These are phyloP conservation scores for Cephalopholis sonnerati DNA, from an alignment of 2,113 vertebrate species.

Conservation along the genomic window DNA sequence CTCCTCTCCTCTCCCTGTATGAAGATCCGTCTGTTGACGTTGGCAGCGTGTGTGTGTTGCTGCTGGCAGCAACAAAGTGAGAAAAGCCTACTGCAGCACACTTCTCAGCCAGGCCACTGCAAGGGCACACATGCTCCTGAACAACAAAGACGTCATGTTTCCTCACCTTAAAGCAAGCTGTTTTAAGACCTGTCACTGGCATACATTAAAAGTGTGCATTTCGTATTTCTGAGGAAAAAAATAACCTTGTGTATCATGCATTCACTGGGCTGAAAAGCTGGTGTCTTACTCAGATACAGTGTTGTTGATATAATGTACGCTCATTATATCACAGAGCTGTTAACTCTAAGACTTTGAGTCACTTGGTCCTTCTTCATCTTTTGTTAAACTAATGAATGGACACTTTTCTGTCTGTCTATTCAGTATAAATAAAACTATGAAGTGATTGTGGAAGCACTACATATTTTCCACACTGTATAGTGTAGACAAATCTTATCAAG, in stretches of 20 bases:
- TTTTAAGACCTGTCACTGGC: slow-evolving; percentile 32
- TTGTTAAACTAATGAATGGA: not conserved
- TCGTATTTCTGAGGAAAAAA: slow-evolving; percentile 20
- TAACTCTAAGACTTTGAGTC: not conserved
- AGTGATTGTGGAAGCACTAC: not conserved
- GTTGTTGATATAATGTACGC: not conserved
- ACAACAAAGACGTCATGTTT: slow-evolving; percentile 59
- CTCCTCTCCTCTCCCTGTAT: slow-evolving; percentile 29
- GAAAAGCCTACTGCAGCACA: slow-evolving; percentile 58
- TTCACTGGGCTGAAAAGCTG: not conserved
- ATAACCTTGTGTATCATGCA: not conserved
- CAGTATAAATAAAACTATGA: not conserved
- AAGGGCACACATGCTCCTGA: slow-evolving; percentile 50
- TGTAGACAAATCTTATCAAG: not conserved
- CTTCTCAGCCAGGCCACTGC: slow-evolving; percentile 62
- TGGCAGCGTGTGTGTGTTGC: slow-evolving; percentile 51
- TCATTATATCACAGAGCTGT: not conserved
- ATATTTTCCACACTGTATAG: not conserved
- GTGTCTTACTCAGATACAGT: not conserved
- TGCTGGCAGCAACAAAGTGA: slow-evolving; percentile 63
- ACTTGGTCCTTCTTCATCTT: not conserved
- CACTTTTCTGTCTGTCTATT: not conserved
- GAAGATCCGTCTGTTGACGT: slow-evolving; percentile 63
- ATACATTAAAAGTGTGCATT: not conserved
- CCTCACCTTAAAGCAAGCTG: slow-evolving; percentile 27